Base-by-base conservation (phyloP, 1,140 invertebrate genomes). In the Ceratitis capitata region DNA sequence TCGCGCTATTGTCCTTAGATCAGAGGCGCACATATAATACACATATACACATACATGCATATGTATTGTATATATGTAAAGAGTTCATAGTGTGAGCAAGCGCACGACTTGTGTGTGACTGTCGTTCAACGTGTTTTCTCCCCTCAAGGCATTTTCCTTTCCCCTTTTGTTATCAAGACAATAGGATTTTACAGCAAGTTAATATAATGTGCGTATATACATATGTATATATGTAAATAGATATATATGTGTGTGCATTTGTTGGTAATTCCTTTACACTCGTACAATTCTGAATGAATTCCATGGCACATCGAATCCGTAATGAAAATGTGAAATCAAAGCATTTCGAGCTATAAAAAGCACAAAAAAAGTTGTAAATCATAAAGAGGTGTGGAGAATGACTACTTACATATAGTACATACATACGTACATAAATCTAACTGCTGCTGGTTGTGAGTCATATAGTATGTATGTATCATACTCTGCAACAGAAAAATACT, bases 281-380 rank as follows among this genome's bases (percentile, higher is more conserved):
- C n/a, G n/a, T n/a, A n/a, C n/a, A n/a, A n/a, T n/a, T n/a, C n/a
- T 39, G 26, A 39, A 19, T 39, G 16, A n/a, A 69, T 69, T 69
- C 61, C 61, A 19, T 69, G 12, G 32, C 61, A 69, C 61, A 69
- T 39, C 61, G 61, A 69, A 35, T 69, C 16, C 12, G 16, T 6
- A 39, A 32, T 16, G n/a, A 35, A 69, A 69, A 69, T 39, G 16
- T 29, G 32, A 69, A 69, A 69, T 69, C 61, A 69, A 69, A 69
- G 58, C 58, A 10, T 61, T 61, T 32, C 58, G 58, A 61, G 61
- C 32, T 39, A 32, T 39, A 69, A 69, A 61, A 69, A 69, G 61
- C 61, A 69, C 61, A 69, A 69, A 69, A 69, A 29, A 69, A 69
- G 32, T 69, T 35, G 61, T 69, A 35, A 69, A 69, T 69, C 61